Conservation (phyloP, 2,888 invertebrate genomes). For the Teleiodes luculella region DNA sequence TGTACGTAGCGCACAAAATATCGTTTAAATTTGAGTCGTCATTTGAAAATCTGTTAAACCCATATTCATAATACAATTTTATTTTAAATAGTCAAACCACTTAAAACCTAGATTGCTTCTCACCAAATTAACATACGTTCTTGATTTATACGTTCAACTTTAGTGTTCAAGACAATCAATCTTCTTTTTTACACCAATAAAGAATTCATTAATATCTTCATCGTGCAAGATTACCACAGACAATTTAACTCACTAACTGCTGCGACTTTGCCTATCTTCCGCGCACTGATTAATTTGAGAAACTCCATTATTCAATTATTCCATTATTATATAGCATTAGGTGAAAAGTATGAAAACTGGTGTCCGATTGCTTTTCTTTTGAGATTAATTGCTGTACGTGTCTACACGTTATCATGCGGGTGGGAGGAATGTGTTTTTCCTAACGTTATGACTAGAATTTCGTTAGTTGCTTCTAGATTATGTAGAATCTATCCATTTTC, state of each 20-base stretch:
- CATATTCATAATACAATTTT: too few species aligned
- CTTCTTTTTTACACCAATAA: background rate
- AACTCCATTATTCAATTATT: constrained; percentile 15
- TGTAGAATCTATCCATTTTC: too few species aligned
- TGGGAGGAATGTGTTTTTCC: background rate
- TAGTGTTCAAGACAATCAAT: constrained; percentile 4
- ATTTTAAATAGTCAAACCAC: too few species aligned
- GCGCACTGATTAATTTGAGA: constrained; percentile 30
- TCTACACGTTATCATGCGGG: constrained; percentile 2
- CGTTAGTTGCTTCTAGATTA: background rate
- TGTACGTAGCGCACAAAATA: too few species aligned
- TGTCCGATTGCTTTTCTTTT: background rate
- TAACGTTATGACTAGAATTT: background rate
- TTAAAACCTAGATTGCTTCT: too few species aligned
- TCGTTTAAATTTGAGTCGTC: too few species aligned
- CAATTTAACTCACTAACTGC: background rate
- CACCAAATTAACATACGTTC: background rate
- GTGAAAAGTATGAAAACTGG: constrained; percentile 6
- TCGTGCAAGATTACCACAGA: background rate
- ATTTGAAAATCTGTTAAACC: too few species aligned
- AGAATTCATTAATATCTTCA: background rate
- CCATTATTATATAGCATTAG: constrained; percentile 18
- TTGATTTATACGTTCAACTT: background rate
- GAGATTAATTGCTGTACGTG: constrained; percentile 1
- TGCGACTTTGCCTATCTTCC: constrained; percentile 25